Percentiles rank a stretch among this genome's conserved stretches.
These are phyloP conservation scores for Caenorhabditis macrosperma DNA, from an alignment of 2,888 invertebrate species.

Conservation along the genomic window DNA sequence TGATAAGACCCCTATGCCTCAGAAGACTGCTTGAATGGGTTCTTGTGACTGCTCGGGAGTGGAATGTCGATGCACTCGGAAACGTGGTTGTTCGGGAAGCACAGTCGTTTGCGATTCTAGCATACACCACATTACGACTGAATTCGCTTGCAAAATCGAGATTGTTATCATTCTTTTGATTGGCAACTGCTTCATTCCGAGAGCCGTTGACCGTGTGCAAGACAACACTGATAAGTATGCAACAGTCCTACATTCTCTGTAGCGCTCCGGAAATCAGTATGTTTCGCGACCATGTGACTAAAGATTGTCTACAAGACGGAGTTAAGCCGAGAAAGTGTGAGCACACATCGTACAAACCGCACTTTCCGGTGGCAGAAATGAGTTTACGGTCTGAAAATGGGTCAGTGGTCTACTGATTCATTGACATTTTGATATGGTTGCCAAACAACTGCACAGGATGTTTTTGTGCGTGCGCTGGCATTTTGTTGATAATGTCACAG, in stretches of 20 bases:
- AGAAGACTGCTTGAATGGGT: neutral
- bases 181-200: constrained; percentile 9
- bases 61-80: neutral
- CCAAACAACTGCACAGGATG: constrained; percentile 22
- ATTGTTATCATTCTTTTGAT: constrained; percentile 10
- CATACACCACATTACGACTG: constrained; percentile 6
- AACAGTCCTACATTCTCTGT: neutral
- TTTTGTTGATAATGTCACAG: neutral
- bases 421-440: constrained; percentile 4
- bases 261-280: constrained; percentile 26
- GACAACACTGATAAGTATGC: constrained; percentile 24
- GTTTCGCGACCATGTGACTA: constrained; percentile 23
- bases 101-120: constrained; percentile 1
- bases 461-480: constrained; percentile 10
- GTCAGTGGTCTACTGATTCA: constrained; percentile 7
- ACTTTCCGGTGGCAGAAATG: neutral
- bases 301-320: constrained; percentile 12
- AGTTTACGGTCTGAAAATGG: neutral
- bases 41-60: neutral
- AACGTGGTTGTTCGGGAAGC: constrained; percentile 1
- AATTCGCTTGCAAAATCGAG: neutral
- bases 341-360: constrained; percentile 33
- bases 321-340: constrained; percentile 9
- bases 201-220: constrained; percentile 36
- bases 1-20: neutral